These are phyloP conservation scores for Tribolium madens DNA, from an alignment of 1,140 invertebrate genomes.

Conservation along the genomic window DNA sequence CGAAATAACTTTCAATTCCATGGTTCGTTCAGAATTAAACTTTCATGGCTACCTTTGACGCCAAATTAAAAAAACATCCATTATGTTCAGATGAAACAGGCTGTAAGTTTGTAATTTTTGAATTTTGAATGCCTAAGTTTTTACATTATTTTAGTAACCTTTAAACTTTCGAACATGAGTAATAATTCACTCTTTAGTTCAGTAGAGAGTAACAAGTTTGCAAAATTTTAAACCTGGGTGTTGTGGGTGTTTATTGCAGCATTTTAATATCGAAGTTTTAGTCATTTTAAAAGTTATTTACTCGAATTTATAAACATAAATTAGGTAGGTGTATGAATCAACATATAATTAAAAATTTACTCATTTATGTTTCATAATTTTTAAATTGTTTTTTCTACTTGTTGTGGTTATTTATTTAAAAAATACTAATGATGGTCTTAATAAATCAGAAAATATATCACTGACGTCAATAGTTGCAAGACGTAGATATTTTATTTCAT, in stretches of 20 bases:
- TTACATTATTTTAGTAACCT: too few relatives aligned
- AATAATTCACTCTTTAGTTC: too few relatives aligned
- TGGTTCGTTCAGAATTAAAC: too few relatives aligned
- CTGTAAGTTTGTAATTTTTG: too few relatives aligned
- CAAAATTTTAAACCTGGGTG: not conserved
- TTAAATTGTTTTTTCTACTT: not conserved
- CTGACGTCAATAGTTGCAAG: not conserved
- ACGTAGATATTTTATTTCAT: conserved; percentile 8
- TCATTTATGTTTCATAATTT: not conserved
- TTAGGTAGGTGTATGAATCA: not conserved
- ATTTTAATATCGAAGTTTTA: not conserved
- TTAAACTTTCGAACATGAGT: too few relatives aligned
- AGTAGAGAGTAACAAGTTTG: not conserved
- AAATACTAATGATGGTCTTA: not conserved
- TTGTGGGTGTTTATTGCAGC: not conserved
- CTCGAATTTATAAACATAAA: not conserved
- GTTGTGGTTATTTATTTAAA: not conserved
- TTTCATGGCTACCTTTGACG: too few relatives aligned
- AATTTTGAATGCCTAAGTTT: too few relatives aligned
- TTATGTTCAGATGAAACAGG: too few relatives aligned
- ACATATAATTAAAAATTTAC: not conserved
- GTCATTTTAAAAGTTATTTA: not conserved
- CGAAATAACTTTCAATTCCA: too few relatives aligned
- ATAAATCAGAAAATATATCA: conserved; percentile 13
- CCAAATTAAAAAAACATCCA: too few relatives aligned